Base-by-base conservation (phyloP, 2,113 vertebrate species). In the Hyla sarda region DNA sequence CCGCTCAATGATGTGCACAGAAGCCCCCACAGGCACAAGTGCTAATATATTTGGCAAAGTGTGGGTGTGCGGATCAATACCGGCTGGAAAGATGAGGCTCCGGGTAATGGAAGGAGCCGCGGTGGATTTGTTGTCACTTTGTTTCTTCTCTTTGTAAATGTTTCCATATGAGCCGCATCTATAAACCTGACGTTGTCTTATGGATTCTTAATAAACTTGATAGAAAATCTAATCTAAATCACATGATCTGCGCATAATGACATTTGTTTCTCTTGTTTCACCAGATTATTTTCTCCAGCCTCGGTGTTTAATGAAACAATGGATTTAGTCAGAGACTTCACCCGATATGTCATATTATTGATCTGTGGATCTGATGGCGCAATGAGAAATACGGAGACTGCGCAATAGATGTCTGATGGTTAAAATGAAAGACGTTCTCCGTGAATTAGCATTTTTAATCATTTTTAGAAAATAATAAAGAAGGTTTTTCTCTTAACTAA, bases 41-140 rank as follows among this genome's bases (percentile, higher is more conserved):
- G 34, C 23, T 75, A 76, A 84, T 75, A 84, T 62, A 84, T 75
- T 56, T 84, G 82, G 52, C 50, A 75, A 84, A 75, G 82, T 60
- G 82, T 75, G 82, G 71, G 82, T 47, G 72, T 75, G 82, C 14
- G 37, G 54, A 84, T 84, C 82, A 62, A 84, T 84, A 75, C 52
- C 30, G 47, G 72, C 82, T 60, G 72, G 54, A 75, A 75, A 84
- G 72, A 84, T 75, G 72, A 84, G 54, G 54, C 71, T 30, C 11
- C 62, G 62, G 48, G 71, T 62, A 76, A 84, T 62, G 82, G 13
- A 48, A 67, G 69, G 52, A 82, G 41, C 2, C 21, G 13, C 32
- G 75, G 72, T 47, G 37, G 14, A 60, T 84, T 58, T 56, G 69
- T 60, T 75, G 72, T 60, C 72, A 84, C 54, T 47, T 56, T 21